Evolutionary conservation across 2,888 invertebrate species (phyloP), one percentile per base, ranked within the genome.

Genomic region (Caenorhabditis parvicauda): DNA sequence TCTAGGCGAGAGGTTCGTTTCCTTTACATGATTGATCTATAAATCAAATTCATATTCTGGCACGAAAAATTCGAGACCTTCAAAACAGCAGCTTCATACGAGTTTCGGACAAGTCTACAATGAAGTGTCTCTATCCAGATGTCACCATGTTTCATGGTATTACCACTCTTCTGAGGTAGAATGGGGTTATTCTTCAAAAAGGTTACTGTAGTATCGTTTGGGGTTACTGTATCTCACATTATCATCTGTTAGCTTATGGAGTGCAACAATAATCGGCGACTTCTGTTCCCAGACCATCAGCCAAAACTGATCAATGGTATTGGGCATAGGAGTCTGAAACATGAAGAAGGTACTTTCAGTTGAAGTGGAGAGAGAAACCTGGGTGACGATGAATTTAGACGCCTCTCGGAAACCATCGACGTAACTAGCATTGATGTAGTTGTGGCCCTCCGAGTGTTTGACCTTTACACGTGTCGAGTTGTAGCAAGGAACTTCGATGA

Each of bases 351-450:
- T n/a, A n/a, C n/a, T n/a, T n/a, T 32, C 35, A n/a, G 35, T 32
- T n/a, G 35, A 32, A n/a, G 35, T n/a, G 35, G 35, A 9, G 9
- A 32, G 42, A 2, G 67, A 65, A 29, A 65, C 61, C 32, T 66
- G 72, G 9, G 71, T 49, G 21, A 72, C 57, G 42, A 72, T 69
- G 53, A 60, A 72, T 46, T 72, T 71, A 21, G 63, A 53, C 22
- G 32, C n/a, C 51, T 72, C 72, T 17, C 69, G 64, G 46, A 56
- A 73, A 24, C 73, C 73, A 45, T 73, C 73, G 21, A 73, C 59
- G 59, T 60, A 72, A 45, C 60, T 70, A 7, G 73, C 71, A 32
- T 73, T 70, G 19, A 73, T 64, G 55, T 70, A 73, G 53, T 72
- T 65, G 37, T 73, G 70, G 12, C 51, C 53, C 22, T 46, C 22